Evolutionary conservation across 2,113 vertebrate genomes (phyloP).

Genomic region (Columba livia): DNA sequence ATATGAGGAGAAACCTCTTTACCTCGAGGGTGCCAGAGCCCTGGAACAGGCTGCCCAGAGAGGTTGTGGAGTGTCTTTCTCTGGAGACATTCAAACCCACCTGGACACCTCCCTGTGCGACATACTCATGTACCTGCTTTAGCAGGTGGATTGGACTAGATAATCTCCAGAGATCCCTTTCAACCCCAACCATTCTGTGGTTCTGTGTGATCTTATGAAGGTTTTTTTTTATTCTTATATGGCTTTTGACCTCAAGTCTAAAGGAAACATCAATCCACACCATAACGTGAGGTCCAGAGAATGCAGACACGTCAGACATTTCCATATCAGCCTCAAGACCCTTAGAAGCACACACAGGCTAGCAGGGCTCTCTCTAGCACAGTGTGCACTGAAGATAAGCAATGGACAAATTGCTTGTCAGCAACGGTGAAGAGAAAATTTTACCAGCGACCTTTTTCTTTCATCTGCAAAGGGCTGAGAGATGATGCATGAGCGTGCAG

Average conservation of each 20-base stretch:
- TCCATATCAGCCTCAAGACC: neutral
- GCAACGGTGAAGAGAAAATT: neutral
- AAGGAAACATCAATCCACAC: neutral
- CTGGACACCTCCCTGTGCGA: too few relatives aligned
- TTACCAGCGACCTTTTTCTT: neutral
- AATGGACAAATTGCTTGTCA: neutral
- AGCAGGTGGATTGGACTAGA: too few relatives aligned
- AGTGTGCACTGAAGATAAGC: neutral
- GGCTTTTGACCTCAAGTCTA: neutral
- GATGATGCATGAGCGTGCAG: neutral
- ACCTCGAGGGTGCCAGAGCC: too few relatives aligned
- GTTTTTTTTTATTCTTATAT: slow-evolving; percentile 11
- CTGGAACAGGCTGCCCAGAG: too few relatives aligned
- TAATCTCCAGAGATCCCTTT: too few relatives aligned
- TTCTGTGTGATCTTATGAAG: neutral
- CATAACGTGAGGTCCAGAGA: neutral
- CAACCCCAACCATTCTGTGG: too few relatives aligned
- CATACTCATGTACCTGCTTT: too few relatives aligned
- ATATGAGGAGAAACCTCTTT: too few relatives aligned
- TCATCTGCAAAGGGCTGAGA: neutral
- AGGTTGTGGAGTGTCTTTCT: too few relatives aligned
- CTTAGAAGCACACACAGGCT: neutral
- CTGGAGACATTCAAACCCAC: too few relatives aligned
- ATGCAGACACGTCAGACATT: neutral
- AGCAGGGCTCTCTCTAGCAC: neutral